These are phyloP conservation scores for Hoplodrina blanda DNA, from an alignment of 2,888 invertebrate species.

Conservation along the genomic window DNA sequence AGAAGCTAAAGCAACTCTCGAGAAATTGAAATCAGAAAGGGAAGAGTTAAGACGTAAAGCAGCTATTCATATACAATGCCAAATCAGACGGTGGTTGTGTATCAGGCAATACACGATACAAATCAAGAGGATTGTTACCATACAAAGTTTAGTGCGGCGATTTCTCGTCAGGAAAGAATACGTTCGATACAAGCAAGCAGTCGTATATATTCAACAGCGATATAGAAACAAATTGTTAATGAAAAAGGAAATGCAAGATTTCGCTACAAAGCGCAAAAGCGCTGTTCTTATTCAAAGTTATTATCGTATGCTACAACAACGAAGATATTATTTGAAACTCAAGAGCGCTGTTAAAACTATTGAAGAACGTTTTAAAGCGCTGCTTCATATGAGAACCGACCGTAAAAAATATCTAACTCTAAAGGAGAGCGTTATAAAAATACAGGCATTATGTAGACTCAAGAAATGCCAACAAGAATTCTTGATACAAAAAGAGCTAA, in stretches of 20 bases:
- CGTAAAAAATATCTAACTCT: constrained; percentile 74
- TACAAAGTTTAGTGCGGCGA: constrained; percentile 77
- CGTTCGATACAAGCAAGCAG: constrained; percentile 70
- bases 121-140: constrained; percentile 70
- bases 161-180: constrained; percentile 75
- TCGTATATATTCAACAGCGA: constrained; percentile 77
- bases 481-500: constrained; percentile 70
- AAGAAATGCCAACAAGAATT: constrained; percentile 82
- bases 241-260: constrained; percentile 75
- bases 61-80: constrained; percentile 77
- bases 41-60: constrained; percentile 72
- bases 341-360: constrained; percentile 74
- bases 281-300: constrained; percentile 83
- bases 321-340: constrained; percentile 66
- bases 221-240: constrained; percentile 82
- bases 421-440: constrained; percentile 74
- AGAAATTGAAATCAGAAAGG: constrained; percentile 69
- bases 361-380: constrained; percentile 74
- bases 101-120: constrained; percentile 70
- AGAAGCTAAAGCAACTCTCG: constrained; percentile 73
- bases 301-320: constrained; percentile 79
- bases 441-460: constrained; percentile 88
- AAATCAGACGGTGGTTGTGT: constrained; percentile 79
- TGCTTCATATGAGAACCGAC: constrained; percentile 79
- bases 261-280: constrained; percentile 68